phyloP scores from a whole-genome alignment of 2,113 vertebrate species.

The Morone chrysops region DNA sequence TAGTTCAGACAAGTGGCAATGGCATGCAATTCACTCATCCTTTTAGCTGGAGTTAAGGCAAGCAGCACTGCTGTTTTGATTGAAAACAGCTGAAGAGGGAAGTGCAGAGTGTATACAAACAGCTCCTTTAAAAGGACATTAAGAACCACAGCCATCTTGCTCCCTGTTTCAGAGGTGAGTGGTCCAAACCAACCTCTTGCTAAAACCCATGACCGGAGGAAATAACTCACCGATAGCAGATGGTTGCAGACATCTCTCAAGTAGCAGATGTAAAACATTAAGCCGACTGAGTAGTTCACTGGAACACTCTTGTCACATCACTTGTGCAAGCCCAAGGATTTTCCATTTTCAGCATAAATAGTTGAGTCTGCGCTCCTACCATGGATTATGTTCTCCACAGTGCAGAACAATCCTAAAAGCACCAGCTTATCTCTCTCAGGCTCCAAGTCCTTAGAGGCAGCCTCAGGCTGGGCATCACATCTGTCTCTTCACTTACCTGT shows the following conservation, averaged over 20 bases:
- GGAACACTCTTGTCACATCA: conserved; percentile 13
- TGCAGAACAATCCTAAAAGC: conserved; percentile 1
- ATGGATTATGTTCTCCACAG: conserved; percentile 24
- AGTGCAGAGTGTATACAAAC: not conserved
- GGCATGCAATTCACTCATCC: not conserved
- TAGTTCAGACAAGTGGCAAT: not conserved
- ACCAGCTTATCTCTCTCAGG: conserved; percentile 17
- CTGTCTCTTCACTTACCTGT: conserved; percentile 47
- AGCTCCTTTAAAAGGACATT: not conserved
- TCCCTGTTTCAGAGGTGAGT: not conserved
- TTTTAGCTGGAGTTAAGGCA: conserved; percentile 1
- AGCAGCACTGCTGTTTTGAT: not conserved
- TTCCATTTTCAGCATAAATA: conserved; percentile 51
- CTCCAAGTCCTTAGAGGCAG: conserved; percentile 31
- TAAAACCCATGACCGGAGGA: conserved; percentile 26
- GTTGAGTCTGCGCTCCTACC: conserved; percentile 7
- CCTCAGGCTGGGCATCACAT: conserved; percentile 30
- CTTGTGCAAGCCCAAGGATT: conserved; percentile 7
- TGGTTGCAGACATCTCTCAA: conserved; percentile 19
- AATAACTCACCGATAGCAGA: conserved; percentile 41
- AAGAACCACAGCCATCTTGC: not conserved
- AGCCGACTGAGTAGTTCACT: conserved; percentile 43
- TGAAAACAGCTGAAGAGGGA: conserved; percentile 1
- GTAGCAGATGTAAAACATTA: not conserved
- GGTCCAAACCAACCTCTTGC: conserved; percentile 9